Conservation (phyloP, 2,797 vertebrate genomes). For the Acanthurus lineatus region DNA sequence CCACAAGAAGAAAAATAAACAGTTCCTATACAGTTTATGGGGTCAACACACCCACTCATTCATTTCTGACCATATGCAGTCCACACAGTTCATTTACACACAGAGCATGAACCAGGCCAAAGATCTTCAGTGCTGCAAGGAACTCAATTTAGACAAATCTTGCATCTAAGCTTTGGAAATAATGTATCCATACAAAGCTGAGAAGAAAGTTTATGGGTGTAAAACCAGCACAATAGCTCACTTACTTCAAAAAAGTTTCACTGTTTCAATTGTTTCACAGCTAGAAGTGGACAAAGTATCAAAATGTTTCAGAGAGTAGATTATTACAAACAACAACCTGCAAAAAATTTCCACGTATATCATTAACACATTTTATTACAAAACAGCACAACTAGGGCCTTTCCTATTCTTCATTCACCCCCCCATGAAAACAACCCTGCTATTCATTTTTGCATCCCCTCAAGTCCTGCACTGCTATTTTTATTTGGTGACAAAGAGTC, state of each 20-base stretch:
- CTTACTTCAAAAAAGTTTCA: slow-evolving; percentile 30
- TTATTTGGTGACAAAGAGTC: slow-evolving; percentile 45
- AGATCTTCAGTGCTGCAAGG: slow-evolving; percentile 32
- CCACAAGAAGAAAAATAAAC: slow-evolving; percentile 25
- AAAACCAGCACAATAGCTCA: slow-evolving; percentile 32
- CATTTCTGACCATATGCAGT: slow-evolving; percentile 40
- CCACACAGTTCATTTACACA: slow-evolving; percentile 43
- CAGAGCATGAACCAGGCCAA: slow-evolving; percentile 46
- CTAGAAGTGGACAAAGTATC: background rate
- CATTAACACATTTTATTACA: background rate
- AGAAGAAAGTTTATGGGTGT: slow-evolving; percentile 26
- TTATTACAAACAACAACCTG: background rate
- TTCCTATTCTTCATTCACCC: slow-evolving; percentile 21
- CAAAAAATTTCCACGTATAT: background rate
- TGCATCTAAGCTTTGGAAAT: slow-evolving; percentile 27
- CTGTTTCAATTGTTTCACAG: background rate
- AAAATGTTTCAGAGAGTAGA: background rate
- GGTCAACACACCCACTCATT: slow-evolving; percentile 63
- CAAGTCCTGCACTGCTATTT: slow-evolving; percentile 7
- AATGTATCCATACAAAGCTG: slow-evolving; percentile 8
- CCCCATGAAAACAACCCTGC: slow-evolving; percentile 28
- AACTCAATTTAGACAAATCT: slow-evolving; percentile 36
- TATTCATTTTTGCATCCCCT: slow-evolving; percentile 45
- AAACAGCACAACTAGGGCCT: slow-evolving; percentile 19
- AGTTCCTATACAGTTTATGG: slow-evolving; percentile 45